A percentile compares a stretch with the other conserved stretches of the same genome.
phyloP scores from a whole-genome alignment of 2,113 vertebrate genomes.

The Peucedramus taeniatus region DNA sequence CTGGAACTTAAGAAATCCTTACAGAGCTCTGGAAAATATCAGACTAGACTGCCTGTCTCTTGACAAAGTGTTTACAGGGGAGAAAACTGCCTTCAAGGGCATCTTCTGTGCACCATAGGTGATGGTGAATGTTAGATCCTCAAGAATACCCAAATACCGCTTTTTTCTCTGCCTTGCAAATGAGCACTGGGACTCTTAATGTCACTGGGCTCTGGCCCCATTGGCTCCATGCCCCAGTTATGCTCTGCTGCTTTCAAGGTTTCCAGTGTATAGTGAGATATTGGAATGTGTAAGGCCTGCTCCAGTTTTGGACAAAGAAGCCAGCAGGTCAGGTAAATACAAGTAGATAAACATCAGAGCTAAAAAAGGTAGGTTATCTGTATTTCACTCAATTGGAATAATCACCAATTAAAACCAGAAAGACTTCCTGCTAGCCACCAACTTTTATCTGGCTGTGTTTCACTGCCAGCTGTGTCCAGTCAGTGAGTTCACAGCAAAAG shows the following conservation, averaged over 20 bases:
- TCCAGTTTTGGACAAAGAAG: neutral
- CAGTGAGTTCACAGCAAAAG: neutral
- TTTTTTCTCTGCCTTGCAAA: neutral
- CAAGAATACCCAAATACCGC: neutral
- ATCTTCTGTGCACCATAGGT: neutral
- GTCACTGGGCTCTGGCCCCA: neutral
- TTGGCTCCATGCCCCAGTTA: neutral
- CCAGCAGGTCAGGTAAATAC: neutral
- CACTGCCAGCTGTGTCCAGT: neutral
- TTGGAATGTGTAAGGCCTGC: neutral
- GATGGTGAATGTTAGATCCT: neutral
- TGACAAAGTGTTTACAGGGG: fast-evolving
- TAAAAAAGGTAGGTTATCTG: neutral
- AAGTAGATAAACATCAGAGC: neutral
- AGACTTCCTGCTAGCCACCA: neutral
- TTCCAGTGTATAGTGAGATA: neutral
- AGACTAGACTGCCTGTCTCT: neutral
- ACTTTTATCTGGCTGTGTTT: neutral
- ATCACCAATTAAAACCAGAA: neutral
- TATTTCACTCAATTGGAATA: neutral
- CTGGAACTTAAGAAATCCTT: neutral
- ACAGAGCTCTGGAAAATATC: neutral
- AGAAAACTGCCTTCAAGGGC: neutral
- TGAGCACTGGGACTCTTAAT: neutral
- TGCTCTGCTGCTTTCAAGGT: neutral